Evolutionary conservation across 2,797 vertebrate species (phyloP).

Genomic region (Chelidonichthys spinosus): DNA sequence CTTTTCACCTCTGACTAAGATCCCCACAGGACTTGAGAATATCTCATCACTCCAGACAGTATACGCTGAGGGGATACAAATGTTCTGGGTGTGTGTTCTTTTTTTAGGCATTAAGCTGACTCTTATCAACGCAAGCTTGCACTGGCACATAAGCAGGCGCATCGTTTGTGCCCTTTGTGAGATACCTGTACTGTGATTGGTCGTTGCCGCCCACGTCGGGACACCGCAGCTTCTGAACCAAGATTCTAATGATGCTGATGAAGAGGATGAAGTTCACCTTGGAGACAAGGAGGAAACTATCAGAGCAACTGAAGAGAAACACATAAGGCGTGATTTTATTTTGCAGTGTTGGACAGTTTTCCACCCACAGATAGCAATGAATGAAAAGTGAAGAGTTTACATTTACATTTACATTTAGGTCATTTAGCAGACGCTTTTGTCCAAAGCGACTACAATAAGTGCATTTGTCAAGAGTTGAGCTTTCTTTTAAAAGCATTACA

Average conservation of each 20-base stretch:
- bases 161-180: not conserved
- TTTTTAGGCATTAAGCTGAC: constrained; percentile 7
- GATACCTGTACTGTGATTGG: constrained; percentile 92
- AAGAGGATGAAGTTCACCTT: constrained; percentile 94
- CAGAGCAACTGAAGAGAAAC: not conserved
- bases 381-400: not conserved
- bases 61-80: constrained; percentile 20
- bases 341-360: constrained; percentile 2
- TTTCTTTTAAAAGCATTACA: not conserved
- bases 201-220: constrained; percentile 91
- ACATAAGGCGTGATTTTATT: not conserved
- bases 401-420: too few relatives aligned
- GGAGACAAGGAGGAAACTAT: constrained; percentile 23
- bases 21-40: not conserved
- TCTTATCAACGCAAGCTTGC: constrained; percentile 4
- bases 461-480: too few relatives aligned
- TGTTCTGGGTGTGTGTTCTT: not conserved
- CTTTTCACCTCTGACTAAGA: constrained; percentile 28
- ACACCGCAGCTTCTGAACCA: constrained; percentile 92
- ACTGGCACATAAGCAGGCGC: not conserved
- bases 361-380: constrained; percentile 4
- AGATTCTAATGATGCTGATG: constrained; percentile 91
- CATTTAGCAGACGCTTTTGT: too few relatives aligned
- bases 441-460: too few relatives aligned
- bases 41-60: constrained; percentile 39